Evolutionary conservation across 2,888 invertebrate genomes (phyloP).

Genomic region (Drosophila siamana): DNA sequence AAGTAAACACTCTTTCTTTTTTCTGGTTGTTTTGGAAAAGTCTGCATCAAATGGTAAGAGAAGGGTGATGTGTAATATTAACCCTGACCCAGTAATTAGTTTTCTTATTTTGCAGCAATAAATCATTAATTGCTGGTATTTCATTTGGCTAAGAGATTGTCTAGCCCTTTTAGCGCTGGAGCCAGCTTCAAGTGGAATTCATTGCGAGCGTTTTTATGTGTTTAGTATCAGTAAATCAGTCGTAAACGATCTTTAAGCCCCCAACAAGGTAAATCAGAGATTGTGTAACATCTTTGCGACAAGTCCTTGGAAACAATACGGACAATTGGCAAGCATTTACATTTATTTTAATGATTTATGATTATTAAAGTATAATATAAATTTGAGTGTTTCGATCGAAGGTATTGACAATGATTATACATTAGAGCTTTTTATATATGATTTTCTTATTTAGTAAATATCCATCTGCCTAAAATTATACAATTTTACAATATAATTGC

Average conservation of each 20-base stretch:
- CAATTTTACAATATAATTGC: not conserved
- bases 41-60: conserved; percentile 5
- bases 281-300: conserved; percentile 27
- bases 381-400: too few relatives aligned
- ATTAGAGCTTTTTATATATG: not conserved
- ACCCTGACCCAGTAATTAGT: conserved; percentile 69
- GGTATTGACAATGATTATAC: too few relatives aligned
- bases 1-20: conserved; percentile 16
- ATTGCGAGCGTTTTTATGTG: conserved; percentile 4
- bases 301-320: conserved; percentile 45
- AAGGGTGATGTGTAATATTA: conserved; percentile 37
- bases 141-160: conserved; percentile 47
- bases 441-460: not conserved
- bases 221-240: conserved; percentile 26
- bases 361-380: not conserved
- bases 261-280: not conserved
- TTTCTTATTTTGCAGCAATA: conserved; percentile 42
- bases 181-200: conserved; percentile 14
- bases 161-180: conserved; percentile 31
- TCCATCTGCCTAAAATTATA: not conserved
- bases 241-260: conserved; percentile 9
- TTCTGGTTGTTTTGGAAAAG: conserved; percentile 28
- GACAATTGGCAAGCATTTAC: conserved; percentile 29
- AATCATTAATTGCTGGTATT: conserved; percentile 28
- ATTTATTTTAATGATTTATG: not conserved